These are phyloP conservation scores for Habrosyne pyritoides DNA, from an alignment of 2,888 invertebrate species.

Conservation along the genomic window DNA sequence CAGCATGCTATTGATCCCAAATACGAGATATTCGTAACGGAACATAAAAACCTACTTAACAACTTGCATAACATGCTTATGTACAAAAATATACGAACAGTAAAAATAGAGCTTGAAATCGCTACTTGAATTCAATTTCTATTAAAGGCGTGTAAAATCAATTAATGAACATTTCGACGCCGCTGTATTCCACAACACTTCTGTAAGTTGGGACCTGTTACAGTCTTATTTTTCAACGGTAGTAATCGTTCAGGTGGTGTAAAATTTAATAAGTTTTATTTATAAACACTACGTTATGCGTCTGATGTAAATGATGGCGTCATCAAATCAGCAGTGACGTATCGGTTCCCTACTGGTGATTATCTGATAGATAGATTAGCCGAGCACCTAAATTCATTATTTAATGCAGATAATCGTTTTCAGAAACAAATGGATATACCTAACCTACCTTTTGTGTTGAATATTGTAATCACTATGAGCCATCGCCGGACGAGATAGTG, in stretches of 20 bases:
- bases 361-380: not conserved
- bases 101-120: not conserved
- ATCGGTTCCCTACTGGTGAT: not conserved
- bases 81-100: no score
- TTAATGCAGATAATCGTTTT: not conserved
- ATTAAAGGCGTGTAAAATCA: not conserved
- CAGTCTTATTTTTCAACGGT: not conserved
- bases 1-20: no score
- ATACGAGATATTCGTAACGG: no score
- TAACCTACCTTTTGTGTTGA: not conserved
- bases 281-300: not conserved
- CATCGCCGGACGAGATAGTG: not conserved
- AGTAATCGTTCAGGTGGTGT: not conserved
- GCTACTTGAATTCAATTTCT: not conserved
- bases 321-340: not conserved
- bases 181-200: not conserved
- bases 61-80: no score
- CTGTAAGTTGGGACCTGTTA: not conserved
- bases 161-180: not conserved
- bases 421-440: not conserved
- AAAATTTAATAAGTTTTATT: not conserved
- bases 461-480: not conserved
- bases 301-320: not conserved
- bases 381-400: not conserved
- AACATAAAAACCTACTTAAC: no score